phyloP scores from a whole-genome alignment of 2,113 vertebrate genomes.

The Acrocephalus kingi region DNA sequence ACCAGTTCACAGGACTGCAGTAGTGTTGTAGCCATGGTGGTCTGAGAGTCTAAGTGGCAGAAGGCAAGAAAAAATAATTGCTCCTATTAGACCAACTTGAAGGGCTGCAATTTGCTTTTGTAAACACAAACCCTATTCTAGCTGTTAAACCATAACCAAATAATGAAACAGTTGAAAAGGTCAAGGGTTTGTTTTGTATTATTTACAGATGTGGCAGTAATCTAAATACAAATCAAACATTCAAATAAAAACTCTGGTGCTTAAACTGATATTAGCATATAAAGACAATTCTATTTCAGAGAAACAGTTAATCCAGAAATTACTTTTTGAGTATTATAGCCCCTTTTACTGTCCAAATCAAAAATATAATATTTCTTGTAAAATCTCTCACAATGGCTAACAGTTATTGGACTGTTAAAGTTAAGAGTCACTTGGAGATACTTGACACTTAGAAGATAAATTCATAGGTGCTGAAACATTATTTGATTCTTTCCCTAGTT shows the following conservation, averaged over 20 bases:
- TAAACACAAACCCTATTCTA: background rate
- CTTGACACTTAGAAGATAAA: background rate
- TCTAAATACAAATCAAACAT: background rate
- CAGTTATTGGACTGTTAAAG: background rate
- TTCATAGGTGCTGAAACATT: background rate
- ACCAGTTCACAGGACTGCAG: background rate
- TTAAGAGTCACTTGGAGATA: background rate
- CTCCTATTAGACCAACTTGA: background rate
- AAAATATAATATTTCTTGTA: background rate
- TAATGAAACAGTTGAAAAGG: background rate
- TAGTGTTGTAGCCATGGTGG: background rate
- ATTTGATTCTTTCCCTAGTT: background rate
- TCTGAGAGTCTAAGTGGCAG: background rate
- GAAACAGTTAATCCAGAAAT: background rate
- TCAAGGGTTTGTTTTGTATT: background rate
- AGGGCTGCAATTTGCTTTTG: background rate
- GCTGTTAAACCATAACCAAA: background rate
- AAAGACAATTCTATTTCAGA: background rate
- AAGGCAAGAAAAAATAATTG: background rate
- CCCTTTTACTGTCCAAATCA: background rate
- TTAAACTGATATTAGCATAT: background rate
- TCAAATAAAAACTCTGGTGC: background rate
- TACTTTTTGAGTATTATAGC: background rate
- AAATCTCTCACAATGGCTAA: background rate
- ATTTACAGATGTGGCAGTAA: background rate